Percentiles rank a stretch among this genome's conserved stretches.
These are phyloP conservation scores for Herminia tarsipennalis DNA, from an alignment of 2,888 invertebrate genomes.

Conservation along the genomic window DNA sequence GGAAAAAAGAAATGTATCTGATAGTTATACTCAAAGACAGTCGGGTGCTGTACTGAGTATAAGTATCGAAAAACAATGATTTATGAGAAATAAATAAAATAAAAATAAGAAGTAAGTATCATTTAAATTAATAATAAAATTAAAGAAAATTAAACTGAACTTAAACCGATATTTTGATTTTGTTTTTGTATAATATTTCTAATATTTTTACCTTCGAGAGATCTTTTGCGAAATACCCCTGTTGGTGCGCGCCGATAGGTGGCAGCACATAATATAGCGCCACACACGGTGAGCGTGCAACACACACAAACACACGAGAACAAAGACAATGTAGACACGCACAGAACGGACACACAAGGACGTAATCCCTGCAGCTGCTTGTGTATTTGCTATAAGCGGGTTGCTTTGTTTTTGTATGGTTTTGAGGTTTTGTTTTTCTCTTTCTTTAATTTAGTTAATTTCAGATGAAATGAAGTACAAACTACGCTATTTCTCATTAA, in stretches of 20 bases:
- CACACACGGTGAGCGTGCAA: conserved; percentile 86
- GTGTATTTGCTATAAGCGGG: conserved; percentile 84
- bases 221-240: conserved; percentile 98
- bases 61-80: conserved; percentile 71
- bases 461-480: conserved; percentile 54
- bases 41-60: conserved; percentile 55
- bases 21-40: conserved; percentile 67
- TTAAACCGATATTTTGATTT: conserved; percentile 71
- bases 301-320: conserved; percentile 86
- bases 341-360: conserved; percentile 83
- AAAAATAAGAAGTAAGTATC: conserved; percentile 55
- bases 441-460: conserved; percentile 31
- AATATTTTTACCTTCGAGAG: conserved; percentile 95
- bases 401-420: conserved; percentile 47
- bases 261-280: conserved; percentile 82
- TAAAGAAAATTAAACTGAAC: conserved; percentile 61
- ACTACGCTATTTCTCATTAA: conserved; percentile 68
- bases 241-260: conserved; percentile 82
- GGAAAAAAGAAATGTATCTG: conserved; percentile 67
- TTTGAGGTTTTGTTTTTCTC: conserved; percentile 36
- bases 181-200: conserved; percentile 73
- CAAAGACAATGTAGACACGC: conserved; percentile 86
- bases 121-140: conserved; percentile 63
- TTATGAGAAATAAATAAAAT: conserved; percentile 63
- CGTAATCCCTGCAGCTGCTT: conserved; percentile 73